These are phyloP conservation scores for Orchestia grillus DNA, from an alignment of 1,140 invertebrate species.

Conservation along the genomic window DNA sequence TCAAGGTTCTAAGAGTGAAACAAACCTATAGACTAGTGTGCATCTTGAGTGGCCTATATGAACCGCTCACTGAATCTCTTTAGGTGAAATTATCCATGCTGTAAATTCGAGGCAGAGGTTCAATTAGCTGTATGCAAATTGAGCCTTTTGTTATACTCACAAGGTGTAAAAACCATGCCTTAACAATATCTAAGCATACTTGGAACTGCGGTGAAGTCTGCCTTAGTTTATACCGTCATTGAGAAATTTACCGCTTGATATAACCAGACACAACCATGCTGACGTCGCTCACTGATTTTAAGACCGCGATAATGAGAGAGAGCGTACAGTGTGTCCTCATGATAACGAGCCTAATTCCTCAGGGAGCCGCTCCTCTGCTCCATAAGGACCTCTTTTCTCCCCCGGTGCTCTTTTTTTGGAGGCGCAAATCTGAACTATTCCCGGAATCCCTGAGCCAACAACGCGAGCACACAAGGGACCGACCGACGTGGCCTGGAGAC, in stretches of 20 bases:
- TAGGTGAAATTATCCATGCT: not conserved
- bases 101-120: not conserved
- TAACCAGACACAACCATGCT: not conserved
- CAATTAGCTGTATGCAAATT: not conserved
- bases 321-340: not conserved
- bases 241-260: not conserved
- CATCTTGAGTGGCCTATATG: no score
- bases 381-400: not conserved
- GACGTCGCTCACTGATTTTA: not conserved
- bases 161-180: not conserved
- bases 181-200: not conserved
- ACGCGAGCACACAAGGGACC: no score
- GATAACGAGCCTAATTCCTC: not conserved
- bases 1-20: no score
- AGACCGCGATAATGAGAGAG: not conserved
- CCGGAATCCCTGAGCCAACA: not conserved
- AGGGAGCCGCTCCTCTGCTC: no score
- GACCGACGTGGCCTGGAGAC: not conserved
- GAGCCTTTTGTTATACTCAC: not conserved
- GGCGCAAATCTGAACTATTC: not conserved
- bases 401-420: not conserved
- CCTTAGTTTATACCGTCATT: not conserved
- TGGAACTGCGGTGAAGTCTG: not conserved
- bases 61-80: not conserved
- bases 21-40: no score